Conservation (phyloP, 2,888 invertebrate species). For the Drosophila cognata region DNA sequence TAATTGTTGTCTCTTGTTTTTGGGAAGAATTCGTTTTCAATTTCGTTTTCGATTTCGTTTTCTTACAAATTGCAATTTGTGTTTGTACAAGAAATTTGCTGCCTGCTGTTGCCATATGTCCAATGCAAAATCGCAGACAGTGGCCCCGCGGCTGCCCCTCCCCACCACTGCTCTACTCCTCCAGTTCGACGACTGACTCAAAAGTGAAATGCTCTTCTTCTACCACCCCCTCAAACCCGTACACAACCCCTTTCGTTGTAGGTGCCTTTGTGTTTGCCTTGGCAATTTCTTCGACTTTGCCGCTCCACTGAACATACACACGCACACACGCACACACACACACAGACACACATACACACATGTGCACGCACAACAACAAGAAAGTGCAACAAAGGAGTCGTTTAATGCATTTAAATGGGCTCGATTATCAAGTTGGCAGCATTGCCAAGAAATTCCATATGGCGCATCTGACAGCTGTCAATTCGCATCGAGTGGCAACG, state of each 20-base stretch:
- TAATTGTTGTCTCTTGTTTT: background rate
- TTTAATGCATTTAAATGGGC: slow-evolving; percentile 74
- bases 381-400: slow-evolving; percentile 31
- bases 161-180: background rate
- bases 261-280: slow-evolving; percentile 37
- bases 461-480: slow-evolving; percentile 56
- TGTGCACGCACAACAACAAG: slow-evolving; percentile 2
- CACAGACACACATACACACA: slow-evolving; percentile 6
- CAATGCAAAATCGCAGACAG: slow-evolving; percentile 28
- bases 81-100: slow-evolving; percentile 56
- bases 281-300: slow-evolving; percentile 18
- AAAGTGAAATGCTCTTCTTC: slow-evolving; percentile 40
- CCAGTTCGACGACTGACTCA: slow-evolving; percentile 40
- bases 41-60: slow-evolving; percentile 27
- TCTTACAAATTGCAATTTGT: slow-evolving; percentile 66
- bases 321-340: slow-evolving; percentile 10
- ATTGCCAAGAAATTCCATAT: slow-evolving; percentile 45
- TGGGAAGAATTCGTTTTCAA: slow-evolving; percentile 13
- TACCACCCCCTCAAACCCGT: background rate
- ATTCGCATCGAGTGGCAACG: slow-evolving; percentile 51
- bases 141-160: background rate
- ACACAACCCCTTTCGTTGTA: background rate
- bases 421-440: slow-evolving; percentile 64
- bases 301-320: slow-evolving; percentile 41
- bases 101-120: slow-evolving; percentile 69